Base-by-base conservation (phyloP, 1,140 invertebrate species). In the Drosophila cardini region DNA sequence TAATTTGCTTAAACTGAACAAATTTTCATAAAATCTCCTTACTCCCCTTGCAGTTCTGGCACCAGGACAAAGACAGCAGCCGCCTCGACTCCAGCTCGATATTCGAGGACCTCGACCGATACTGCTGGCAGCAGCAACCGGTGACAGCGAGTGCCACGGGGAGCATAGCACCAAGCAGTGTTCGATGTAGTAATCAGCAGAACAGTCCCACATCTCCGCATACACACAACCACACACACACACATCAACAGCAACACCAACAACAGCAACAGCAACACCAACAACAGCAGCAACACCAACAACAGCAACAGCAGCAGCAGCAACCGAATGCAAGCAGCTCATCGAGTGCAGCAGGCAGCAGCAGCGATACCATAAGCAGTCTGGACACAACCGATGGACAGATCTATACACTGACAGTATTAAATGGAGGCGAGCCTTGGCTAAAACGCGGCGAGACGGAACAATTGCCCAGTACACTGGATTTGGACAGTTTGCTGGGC, bases 41-140 rank as follows among this genome's bases (percentile, higher is more conserved):
- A 45, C 36, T 0, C 32, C 5, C 1, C 26, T 46, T 40, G 42
- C 94, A 94, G 80, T 95, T 96, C 72, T 96, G 96, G 96, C 94
- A 94, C 74, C 93, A 94, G 10, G 95, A 95, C 71, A 95, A 96
- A 92, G 93, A 96, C 91, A 92, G 74, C 55, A 93, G 95, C 87
- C 92, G 95, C 85, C 91, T 96, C 84, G 94, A 96, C 93, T 93
- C 94, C 16, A 91, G 56, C 57, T 94, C 95, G 32, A 95, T 96
- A 55, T 92, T 97, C 72, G 96, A 96, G 91, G 96, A 96, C 90
- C 93, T 96, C 32, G 96, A 96, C 90, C 96, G 96, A 79, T 96
- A 95, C 91, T 96, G 95, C 78, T 97, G 96, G 96, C 95, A 93
- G 60, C 94, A 94, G 90, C 94, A 95, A 48, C 93, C 93, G 21